phyloP scores from a whole-genome alignment of 1,140 invertebrate genomes.

The Eriosoma lanigerum region DNA sequence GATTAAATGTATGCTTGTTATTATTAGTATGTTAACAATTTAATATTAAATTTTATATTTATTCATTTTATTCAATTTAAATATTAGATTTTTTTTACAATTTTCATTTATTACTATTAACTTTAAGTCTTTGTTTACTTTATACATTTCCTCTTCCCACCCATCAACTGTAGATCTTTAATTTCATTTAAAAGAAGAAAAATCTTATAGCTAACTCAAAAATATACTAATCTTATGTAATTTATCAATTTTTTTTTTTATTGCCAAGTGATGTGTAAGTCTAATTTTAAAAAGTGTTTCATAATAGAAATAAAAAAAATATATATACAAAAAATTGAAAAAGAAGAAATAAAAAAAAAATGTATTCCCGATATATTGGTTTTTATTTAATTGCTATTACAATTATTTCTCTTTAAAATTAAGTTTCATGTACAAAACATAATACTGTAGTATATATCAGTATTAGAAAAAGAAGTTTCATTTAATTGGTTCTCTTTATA shows the following conservation, averaged over 20 bases:
- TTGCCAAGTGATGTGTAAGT: conserved; percentile 33
- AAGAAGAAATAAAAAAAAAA: conserved; percentile 41
- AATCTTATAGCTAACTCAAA: conserved; percentile 7
- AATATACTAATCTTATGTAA: conserved; percentile 42
- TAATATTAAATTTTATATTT: conserved; percentile 52
- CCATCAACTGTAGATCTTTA: conserved; percentile 18
- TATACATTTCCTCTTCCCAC: conserved; percentile 31
- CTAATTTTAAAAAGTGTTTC: conserved; percentile 25
- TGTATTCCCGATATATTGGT: background rate
- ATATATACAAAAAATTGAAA: conserved; percentile 17
- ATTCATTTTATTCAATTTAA: conserved; percentile 51
- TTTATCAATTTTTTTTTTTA: conserved; percentile 28
- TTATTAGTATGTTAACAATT: conserved; percentile 52
- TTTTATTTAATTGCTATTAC: background rate
- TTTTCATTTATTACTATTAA: conserved; percentile 52
- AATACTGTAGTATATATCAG: no score
- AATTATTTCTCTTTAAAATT: no score
- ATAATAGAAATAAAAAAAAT: conserved; percentile 30
- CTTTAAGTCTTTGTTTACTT: conserved; percentile 49
- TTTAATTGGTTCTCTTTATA: no score
- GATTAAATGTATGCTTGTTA: conserved; percentile 50
- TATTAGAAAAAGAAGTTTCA: no score
- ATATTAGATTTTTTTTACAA: conserved; percentile 52
- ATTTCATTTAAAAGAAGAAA: conserved; percentile 33
- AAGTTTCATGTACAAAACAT: no score